Evolutionary conservation across 1,140 invertebrate genomes (phyloP), one percentile per base, ranked within the genome.

Genomic region (Pseudomyrmex gracilis): DNA sequence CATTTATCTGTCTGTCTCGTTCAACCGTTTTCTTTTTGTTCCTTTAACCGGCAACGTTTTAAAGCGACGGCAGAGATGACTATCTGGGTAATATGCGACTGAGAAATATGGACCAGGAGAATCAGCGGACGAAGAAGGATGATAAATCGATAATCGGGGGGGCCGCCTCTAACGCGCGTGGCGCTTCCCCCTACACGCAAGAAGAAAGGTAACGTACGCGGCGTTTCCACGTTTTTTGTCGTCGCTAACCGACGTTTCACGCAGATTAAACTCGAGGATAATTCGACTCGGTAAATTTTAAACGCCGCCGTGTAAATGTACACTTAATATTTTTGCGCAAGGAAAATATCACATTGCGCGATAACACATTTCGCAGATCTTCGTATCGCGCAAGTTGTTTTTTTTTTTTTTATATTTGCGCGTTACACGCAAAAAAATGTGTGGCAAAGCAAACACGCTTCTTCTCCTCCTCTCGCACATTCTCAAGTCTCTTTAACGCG

Each of bases 141-240:
- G 53, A 78, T 58, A 70, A 78, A 78, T 78, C 76, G 76, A 78
- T 78, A 70, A 78, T 70, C 76, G 73, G 63, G 43, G n/a, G 73
- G 63, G 43, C 12, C 34, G 24, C 13, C 24, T 55, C 49, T 13
- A 13, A n/a, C n/a, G n/a, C 47, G 45, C 34, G n/a, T 45, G 45
- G 0, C 34, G 12, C 76, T n/a, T n/a, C n/a, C n/a, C n/a, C n/a
- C n/a, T n/a, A 63, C 64, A 71, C 64, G 58, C 68, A 17, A 73
- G 53, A 74, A 74, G 61, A 73, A 78, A 71, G 47, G 22, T 80
- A 7, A 5, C 34, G 34, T 34, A 34, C 34, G n/a, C n/a, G n/a
- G n/a, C 70, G 53, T 67, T 55, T 67, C 17, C 17, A 24, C 17
- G 47, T 77, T 57, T 77, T 78, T 78, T 34, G 57, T 70, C 43